phyloP scores from a whole-genome alignment of 2,888 invertebrate genomes.

The Tenthredo amoena region DNA sequence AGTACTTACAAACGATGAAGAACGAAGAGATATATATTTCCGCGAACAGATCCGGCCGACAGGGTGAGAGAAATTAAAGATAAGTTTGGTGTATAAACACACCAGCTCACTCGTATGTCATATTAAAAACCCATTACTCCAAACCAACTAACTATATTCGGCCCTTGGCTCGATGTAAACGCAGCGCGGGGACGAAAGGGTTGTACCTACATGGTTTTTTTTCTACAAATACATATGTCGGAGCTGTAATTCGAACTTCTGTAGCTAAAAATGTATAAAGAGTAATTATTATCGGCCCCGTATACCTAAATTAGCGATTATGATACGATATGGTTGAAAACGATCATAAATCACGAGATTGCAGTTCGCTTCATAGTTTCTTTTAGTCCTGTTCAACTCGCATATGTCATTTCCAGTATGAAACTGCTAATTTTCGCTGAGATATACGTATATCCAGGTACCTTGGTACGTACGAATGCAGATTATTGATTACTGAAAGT shows the following conservation, averaged over 20 bases:
- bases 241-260: neutral
- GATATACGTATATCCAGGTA: neutral
- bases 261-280: neutral
- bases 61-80: conserved; percentile 19
- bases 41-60: neutral
- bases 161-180: neutral
- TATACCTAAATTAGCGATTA: neutral
- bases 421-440: conserved; percentile 9
- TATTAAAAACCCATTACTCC: conserved; percentile 50
- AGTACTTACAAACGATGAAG: neutral
- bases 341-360: conserved; percentile 23
- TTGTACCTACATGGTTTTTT: neutral
- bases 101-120: neutral
- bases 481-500: conserved; percentile 34
- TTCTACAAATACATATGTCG: neutral
- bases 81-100: neutral
- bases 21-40: conserved; percentile 1
- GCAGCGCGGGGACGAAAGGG: neutral
- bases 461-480: neutral
- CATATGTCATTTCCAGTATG: conserved; percentile 27
- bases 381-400: conserved; percentile 8
- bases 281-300: neutral
- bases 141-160: neutral
- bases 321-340: neutral
- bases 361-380: conserved; percentile 6